Conservation (phyloP, 2,113 vertebrate genomes). For the Pitta sordida region DNA sequence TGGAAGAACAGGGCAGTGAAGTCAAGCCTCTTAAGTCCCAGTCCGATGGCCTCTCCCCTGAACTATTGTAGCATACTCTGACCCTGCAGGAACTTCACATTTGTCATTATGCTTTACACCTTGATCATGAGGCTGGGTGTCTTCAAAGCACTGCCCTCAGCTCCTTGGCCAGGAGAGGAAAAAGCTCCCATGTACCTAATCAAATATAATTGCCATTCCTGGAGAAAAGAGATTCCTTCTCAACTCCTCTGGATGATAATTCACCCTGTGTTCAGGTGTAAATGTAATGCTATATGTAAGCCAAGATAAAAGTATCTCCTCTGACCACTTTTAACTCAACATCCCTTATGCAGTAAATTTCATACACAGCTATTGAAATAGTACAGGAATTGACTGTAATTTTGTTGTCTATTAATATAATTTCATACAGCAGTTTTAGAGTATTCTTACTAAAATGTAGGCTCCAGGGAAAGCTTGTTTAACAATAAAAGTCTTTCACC, state of each 20-base stretch:
- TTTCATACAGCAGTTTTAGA: constrained; percentile 5
- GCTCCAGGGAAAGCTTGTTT: constrained; percentile 3
- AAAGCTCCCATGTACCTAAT: constrained; percentile 65
- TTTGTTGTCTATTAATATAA: constrained; percentile 52
- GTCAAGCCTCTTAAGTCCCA: constrained; percentile 59
- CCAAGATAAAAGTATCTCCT: constrained; percentile 56
- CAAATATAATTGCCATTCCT: constrained; percentile 68
- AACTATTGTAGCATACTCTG: constrained; percentile 50
- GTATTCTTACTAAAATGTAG: not conserved
- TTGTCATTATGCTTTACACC: constrained; percentile 64
- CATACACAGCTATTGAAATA: constrained; percentile 49
- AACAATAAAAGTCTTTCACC: constrained; percentile 21
- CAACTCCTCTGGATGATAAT: constrained; percentile 65
- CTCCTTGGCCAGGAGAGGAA: constrained; percentile 63
- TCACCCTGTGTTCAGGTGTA: constrained; percentile 65
- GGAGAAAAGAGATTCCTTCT: constrained; percentile 67
- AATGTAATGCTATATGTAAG: constrained; percentile 64
- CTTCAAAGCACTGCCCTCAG: constrained; percentile 65
- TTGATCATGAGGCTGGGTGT: constrained; percentile 65
- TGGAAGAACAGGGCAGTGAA: constrained; percentile 55
- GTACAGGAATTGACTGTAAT: constrained; percentile 13
- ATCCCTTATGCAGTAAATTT: constrained; percentile 60
- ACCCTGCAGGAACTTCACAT: constrained; percentile 61
- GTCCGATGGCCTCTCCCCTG: constrained; percentile 63
- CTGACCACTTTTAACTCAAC: constrained; percentile 62